phyloP scores from a whole-genome alignment of 2,797 vertebrate genomes.

The Aulostomus chinensis region DNA sequence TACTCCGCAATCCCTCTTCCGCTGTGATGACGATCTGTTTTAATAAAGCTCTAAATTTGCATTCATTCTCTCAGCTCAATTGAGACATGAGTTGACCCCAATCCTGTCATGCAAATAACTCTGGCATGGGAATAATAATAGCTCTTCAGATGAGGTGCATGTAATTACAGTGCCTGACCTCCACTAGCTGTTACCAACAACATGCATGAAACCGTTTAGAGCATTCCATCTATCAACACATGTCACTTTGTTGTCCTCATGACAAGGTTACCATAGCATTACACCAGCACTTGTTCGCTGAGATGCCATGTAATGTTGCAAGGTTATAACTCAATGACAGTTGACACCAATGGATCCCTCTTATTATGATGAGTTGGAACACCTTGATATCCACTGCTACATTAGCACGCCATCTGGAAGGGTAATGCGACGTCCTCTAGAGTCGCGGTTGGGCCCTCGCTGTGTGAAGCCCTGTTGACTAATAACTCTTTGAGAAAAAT shows the following conservation, averaged over 20 bases:
- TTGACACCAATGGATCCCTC: constrained; percentile 71
- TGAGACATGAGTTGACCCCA: constrained; percentile 60
- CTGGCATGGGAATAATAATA: constrained; percentile 60
- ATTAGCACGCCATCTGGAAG: constrained; percentile 84
- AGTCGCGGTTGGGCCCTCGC: constrained; percentile 65
- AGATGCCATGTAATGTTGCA: constrained; percentile 55
- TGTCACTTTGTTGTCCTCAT: constrained; percentile 65
- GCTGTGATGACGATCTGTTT: constrained; percentile 46
- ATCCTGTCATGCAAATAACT: constrained; percentile 71
- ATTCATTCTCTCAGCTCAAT: constrained; percentile 58
- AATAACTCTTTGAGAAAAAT: constrained; percentile 77
- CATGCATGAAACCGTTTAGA: constrained; percentile 62
- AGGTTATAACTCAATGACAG: constrained; percentile 76
- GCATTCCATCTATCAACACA: constrained; percentile 65
- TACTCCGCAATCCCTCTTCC: constrained; percentile 19
- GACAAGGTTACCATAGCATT: constrained; percentile 74
- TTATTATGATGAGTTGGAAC: constrained; percentile 82
- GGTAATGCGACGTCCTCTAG: constrained; percentile 74
- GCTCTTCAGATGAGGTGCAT: constrained; percentile 66
- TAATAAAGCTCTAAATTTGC: constrained; percentile 62
- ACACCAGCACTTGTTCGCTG: constrained; percentile 28
- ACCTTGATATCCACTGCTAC: constrained; percentile 80
- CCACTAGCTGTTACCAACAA: constrained; percentile 50
- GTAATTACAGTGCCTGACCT: constrained; percentile 72
- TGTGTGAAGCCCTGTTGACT: constrained; percentile 72